Evolutionary conservation across 2,888 invertebrate genomes (phyloP).

Genomic region (Pandemis cinnamomeana): DNA sequence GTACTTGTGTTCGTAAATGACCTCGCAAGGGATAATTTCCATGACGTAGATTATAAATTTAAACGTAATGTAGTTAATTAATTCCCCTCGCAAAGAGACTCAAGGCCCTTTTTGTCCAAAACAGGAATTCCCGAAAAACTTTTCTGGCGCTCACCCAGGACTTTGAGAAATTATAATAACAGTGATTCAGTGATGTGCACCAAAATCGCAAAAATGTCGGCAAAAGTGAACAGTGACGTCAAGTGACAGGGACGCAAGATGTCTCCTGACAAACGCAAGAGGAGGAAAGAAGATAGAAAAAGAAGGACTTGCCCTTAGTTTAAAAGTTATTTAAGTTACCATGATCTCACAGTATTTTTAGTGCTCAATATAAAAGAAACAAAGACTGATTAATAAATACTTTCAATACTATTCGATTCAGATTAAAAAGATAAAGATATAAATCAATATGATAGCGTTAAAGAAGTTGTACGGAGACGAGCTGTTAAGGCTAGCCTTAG

Average conservation of each 20-base stretch:
- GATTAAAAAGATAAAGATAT: constrained; percentile 37
- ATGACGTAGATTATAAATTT: not conserved
- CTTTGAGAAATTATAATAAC: constrained; percentile 47
- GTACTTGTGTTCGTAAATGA: constrained; percentile 4
- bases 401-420: constrained; percentile 21
- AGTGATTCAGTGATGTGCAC: constrained; percentile 62
- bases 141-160: constrained; percentile 55
- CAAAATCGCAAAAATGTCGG: constrained; percentile 57
- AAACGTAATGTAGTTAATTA: not conserved
- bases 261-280: constrained; percentile 78
- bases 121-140: constrained; percentile 45
- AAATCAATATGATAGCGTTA: constrained; percentile 87
- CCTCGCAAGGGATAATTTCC: constrained; percentile 27
- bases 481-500: constrained; percentile 91
- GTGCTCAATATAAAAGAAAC: constrained; percentile 64
- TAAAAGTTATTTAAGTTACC: constrained; percentile 33
- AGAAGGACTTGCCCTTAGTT: constrained; percentile 56
- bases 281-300: constrained; percentile 59
- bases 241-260: constrained; percentile 71
- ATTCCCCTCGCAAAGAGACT: constrained; percentile 32
- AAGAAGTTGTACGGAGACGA: constrained; percentile 94
- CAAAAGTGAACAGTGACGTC: constrained; percentile 44
- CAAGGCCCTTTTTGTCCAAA: constrained; percentile 49
- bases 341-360: constrained; percentile 75
- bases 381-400: constrained; percentile 50